Percentiles rank a stretch among this genome's conserved stretches.
Conservation (phyloP, 2,888 invertebrate species). For the Drosophila seclusa region DNA sequence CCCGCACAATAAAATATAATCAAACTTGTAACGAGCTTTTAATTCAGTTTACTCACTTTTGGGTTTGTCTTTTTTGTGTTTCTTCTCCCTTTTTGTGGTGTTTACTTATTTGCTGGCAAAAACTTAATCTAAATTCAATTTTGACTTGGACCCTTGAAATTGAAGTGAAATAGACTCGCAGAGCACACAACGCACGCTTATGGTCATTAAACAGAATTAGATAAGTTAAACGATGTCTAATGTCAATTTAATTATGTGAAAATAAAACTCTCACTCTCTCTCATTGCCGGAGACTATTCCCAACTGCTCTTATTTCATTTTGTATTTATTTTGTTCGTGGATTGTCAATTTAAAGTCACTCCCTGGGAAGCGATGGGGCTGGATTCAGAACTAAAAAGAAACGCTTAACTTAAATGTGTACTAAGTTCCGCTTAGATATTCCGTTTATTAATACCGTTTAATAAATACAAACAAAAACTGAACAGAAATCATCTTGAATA, state of each 20-base stretch:
- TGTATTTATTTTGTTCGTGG: neutral
- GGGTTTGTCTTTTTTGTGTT: slow-evolving; percentile 15
- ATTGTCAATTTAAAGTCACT: slow-evolving; percentile 8
- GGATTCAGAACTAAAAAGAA: neutral
- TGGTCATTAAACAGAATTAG: slow-evolving; percentile 59
- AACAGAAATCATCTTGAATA: neutral
- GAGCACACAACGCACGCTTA: slow-evolving; percentile 38
- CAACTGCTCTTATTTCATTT: neutral
- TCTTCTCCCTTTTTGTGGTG: slow-evolving; percentile 17
- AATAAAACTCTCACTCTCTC: slow-evolving; percentile 30
- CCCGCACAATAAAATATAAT: slow-evolving; percentile 2
- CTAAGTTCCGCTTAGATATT: neutral
- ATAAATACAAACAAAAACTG: neutral
- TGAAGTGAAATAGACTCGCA: slow-evolving; percentile 5
- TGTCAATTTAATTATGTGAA: slow-evolving; percentile 75
- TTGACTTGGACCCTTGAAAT: slow-evolving; percentile 26
- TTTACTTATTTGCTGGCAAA: slow-evolving; percentile 24
- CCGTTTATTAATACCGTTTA: no score
- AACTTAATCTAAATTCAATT: slow-evolving; percentile 63
- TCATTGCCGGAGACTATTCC: neutral
- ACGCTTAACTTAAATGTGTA: neutral
- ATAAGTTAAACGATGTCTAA: slow-evolving; percentile 71
- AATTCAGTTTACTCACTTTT: slow-evolving; percentile 43
- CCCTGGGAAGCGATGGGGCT: neutral
- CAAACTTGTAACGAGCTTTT: slow-evolving; percentile 53